Conservation (phyloP, 2,888 invertebrate species). For the Dryobotodes eremita region DNA sequence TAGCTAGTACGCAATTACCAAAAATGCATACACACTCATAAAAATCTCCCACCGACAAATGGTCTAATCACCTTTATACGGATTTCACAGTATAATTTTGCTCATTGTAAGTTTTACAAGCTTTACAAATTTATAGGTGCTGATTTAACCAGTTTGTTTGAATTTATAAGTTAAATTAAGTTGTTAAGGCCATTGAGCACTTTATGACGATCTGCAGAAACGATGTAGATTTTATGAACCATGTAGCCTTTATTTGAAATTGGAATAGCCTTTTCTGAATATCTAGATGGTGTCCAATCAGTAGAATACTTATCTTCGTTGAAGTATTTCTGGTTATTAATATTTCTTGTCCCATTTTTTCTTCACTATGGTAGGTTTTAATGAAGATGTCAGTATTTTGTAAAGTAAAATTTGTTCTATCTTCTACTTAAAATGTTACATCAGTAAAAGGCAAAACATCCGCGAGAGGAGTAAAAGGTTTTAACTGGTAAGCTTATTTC, state of each 20-base stretch:
- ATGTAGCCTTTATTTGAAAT: constrained; percentile 17
- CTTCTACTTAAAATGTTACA: neutral
- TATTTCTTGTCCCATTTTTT: neutral
- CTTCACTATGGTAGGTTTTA: neutral
- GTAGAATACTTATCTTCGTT: neutral
- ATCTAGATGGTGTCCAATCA: neutral
- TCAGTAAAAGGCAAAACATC: neutral
- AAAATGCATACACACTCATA: constrained; percentile 15
- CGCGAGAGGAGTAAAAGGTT: neutral
- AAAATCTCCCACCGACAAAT: constrained; percentile 34
- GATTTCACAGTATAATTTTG: constrained; percentile 50
- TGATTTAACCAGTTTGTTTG: constrained; percentile 36
- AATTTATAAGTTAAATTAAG: constrained; percentile 50
- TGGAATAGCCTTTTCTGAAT: neutral
- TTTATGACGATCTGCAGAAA: constrained; percentile 46
- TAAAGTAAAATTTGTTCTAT: neutral
- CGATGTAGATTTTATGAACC: constrained; percentile 13
- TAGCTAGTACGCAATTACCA: neutral
- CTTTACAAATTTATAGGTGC: constrained; percentile 52
- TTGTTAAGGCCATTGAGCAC: constrained; percentile 51
- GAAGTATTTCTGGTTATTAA: neutral
- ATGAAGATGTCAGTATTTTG: neutral
- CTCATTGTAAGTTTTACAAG: constrained; percentile 50
- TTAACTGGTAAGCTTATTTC: constrained; percentile 10
- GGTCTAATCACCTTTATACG: constrained; percentile 34